These are phyloP conservation scores for Apomyelois bistriatella DNA, from an alignment of 2,888 invertebrate species.

Conservation along the genomic window DNA sequence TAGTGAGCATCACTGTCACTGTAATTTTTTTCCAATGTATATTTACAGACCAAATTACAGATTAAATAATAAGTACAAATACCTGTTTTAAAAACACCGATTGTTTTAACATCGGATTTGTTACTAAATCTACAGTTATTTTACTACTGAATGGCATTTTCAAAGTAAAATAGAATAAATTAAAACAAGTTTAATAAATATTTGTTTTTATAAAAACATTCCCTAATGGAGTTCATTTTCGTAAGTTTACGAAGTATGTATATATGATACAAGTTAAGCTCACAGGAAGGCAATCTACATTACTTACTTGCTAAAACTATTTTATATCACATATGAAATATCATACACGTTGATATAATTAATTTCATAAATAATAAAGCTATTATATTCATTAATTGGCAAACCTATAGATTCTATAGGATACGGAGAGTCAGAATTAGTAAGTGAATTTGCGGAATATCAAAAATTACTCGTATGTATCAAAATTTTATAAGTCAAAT, in stretches of 20 bases:
- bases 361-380: constrained; percentile 59
- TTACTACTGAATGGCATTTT: constrained; percentile 17
- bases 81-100: constrained; percentile 49
- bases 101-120: constrained; percentile 53
- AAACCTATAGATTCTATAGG: constrained; percentile 48
- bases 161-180: constrained; percentile 22
- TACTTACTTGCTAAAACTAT: constrained; percentile 57
- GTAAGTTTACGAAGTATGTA: not conserved
- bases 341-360: constrained; percentile 66
- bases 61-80: constrained; percentile 27
- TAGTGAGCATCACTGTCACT: constrained; percentile 16
- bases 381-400: constrained; percentile 26
- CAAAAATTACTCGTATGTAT: not conserved
- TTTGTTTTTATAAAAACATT: constrained; percentile 27
- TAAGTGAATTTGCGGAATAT: not conserved
- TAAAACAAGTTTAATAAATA: constrained; percentile 25
- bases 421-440: constrained; percentile 44
- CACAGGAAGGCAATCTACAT: constrained; percentile 41
- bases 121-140: constrained; percentile 40
- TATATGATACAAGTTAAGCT: constrained; percentile 45
- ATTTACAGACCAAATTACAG: constrained; percentile 29
- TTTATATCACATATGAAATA: constrained; percentile 76
- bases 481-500: constrained; percentile 2
- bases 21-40: constrained; percentile 18
- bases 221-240: constrained; percentile 41